phyloP scores from a whole-genome alignment of 1,140 invertebrate genomes.

The Zelostemma sp. region DNA sequence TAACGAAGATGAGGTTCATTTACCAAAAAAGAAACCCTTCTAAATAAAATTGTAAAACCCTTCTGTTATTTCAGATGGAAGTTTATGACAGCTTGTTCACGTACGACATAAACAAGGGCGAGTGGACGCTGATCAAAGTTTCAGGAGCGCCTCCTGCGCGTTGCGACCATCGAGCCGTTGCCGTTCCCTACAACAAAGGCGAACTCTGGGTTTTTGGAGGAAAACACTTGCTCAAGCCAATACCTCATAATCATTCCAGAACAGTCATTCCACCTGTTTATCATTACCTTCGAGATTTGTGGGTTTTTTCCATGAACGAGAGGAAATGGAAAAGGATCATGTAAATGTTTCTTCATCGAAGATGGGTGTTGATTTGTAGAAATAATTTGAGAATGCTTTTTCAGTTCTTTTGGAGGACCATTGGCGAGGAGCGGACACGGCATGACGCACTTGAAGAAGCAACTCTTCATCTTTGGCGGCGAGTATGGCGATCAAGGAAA shows the following conservation, averaged over 20 bases:
- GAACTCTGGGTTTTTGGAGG: slow-evolving; percentile 5
- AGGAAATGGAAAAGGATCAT: neutral
- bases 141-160: neutral
- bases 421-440: neutral
- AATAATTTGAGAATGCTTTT: neutral
- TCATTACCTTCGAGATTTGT: neutral
- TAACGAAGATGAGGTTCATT: no score
- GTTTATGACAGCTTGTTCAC: neutral
- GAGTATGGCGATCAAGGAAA: neutral
- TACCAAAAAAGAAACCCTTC: no score
- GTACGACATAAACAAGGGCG: neutral
- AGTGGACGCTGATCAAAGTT: neutral
- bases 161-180: neutral
- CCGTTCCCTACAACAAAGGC: neutral
- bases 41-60: no score
- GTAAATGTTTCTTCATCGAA: neutral
- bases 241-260: neutral
- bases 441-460: neutral
- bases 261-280: neutral
- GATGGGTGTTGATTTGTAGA: neutral
- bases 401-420: neutral
- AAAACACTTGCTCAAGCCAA: neutral
- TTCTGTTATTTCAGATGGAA: neutral
- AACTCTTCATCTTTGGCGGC: slow-evolving; percentile 2
- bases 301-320: neutral